phyloP scores from a whole-genome alignment of 2,113 vertebrate species.

The Cyanoramphus novaezelandiae region DNA sequence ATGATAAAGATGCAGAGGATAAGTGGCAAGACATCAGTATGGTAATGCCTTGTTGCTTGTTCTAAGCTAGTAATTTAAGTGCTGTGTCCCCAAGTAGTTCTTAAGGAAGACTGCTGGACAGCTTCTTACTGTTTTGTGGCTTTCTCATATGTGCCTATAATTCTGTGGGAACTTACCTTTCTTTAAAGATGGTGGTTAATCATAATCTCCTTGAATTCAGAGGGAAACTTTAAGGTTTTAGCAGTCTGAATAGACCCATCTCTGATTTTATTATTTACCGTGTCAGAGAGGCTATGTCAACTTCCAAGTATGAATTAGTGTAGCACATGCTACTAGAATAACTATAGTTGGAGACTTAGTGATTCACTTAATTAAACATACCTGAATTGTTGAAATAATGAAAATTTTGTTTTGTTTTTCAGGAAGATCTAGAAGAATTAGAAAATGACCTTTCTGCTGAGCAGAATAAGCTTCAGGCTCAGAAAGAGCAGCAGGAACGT shows the following conservation, averaged over 20 bases:
- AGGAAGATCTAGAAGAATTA: conserved; percentile 88
- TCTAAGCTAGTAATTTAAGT: neutral
- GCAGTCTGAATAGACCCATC: too few relatives aligned
- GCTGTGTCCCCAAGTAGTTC: neutral
- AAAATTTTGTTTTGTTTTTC: neutral
- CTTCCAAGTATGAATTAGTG: neutral
- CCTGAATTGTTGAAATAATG: neutral
- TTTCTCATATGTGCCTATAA: neutral
- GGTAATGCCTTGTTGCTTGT: conserved; percentile 70
- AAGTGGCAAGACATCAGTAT: conserved; percentile 87
- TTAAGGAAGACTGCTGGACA: neutral
- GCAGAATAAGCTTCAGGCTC: conserved; percentile 82
- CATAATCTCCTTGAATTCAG: neutral
- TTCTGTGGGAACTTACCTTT: neutral
- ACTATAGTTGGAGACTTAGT: neutral
- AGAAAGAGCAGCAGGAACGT: conserved; percentile 91
- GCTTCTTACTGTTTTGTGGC: neutral
- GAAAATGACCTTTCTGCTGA: conserved; percentile 85
- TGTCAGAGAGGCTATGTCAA: neutral
- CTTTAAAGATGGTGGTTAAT: neutral
- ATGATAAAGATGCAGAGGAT: conserved; percentile 13
- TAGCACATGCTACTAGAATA: neutral
- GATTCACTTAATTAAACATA: neutral
- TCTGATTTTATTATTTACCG: neutral
- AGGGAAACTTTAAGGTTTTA: neutral